phyloP scores from a whole-genome alignment of 2,888 invertebrate species.

The Apamea anceps region DNA sequence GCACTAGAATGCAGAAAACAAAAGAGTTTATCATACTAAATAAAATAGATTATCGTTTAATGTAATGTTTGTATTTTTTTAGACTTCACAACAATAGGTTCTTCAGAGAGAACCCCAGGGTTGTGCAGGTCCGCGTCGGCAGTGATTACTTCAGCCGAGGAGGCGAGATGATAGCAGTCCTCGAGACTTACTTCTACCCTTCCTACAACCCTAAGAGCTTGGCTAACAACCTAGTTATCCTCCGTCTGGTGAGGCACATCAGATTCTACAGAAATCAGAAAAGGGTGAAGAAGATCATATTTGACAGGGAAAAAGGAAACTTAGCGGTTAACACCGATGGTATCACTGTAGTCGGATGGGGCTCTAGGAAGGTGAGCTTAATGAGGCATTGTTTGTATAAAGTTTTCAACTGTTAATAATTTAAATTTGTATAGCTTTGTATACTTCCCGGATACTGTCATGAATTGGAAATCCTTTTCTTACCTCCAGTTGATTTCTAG shows the following conservation, averaged over 20 bases:
- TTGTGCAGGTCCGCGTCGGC: constrained; percentile 69
- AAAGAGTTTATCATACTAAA: neutral
- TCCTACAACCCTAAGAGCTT: constrained; percentile 68
- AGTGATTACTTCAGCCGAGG: constrained; percentile 66
- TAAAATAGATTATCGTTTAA: neutral
- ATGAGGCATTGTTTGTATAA: neutral
- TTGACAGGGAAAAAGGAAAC: constrained; percentile 47
- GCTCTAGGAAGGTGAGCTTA: constrained; percentile 68
- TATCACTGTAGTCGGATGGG: constrained; percentile 76
- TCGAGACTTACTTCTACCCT: constrained; percentile 70
- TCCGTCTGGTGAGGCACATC: constrained; percentile 61
- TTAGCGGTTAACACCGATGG: constrained; percentile 36
- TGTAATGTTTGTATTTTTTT: constrained; percentile 16
- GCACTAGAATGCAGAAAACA: neutral
- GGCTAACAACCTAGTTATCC: constrained; percentile 73
- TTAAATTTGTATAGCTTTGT: neutral
- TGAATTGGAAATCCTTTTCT: neutral
- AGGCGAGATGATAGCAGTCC: constrained; percentile 67
- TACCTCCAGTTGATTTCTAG: neutral
- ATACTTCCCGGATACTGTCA: neutral
- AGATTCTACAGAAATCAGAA: constrained; percentile 42
- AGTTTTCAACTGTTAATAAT: neutral
- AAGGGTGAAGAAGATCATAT: constrained; percentile 67
- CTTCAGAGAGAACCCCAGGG: constrained; percentile 49
- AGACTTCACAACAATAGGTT: constrained; percentile 67